Evolutionary conservation across 2,797 vertebrate genomes (phyloP).

Genomic region (Craterocephalus amniculus): DNA sequence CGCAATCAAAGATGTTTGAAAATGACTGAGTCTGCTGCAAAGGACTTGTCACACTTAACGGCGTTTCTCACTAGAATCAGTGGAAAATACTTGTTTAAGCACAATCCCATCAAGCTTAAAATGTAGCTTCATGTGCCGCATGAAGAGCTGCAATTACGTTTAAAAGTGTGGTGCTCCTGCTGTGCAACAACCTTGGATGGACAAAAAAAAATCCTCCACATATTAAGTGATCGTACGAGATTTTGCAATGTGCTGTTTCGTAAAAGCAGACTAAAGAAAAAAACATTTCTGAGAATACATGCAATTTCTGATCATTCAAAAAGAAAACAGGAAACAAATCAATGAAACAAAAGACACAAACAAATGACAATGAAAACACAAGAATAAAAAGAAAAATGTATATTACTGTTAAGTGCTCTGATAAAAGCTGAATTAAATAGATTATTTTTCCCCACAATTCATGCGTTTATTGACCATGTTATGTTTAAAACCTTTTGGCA

Average conservation of each 20-base stretch:
- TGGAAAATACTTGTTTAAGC: constrained; percentile 29
- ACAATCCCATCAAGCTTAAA: constrained; percentile 9
- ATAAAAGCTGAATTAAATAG: no score
- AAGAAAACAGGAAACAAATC: background rate
- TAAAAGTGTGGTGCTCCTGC: background rate
- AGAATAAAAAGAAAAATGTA: no score
- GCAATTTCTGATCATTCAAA: background rate
- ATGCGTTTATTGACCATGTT: background rate
- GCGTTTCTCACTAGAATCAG: constrained; percentile 21
- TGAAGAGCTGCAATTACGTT: background rate
- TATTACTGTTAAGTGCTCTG: no score
- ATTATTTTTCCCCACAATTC: background rate
- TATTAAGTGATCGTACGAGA: no score
- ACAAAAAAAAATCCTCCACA: no score
- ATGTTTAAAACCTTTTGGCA: no score
- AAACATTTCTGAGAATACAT: no score
- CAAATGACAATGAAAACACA: no score
- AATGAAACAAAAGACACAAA: no score
- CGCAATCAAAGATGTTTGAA: constrained; percentile 44
- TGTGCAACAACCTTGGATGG: background rate
- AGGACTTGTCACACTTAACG: background rate
- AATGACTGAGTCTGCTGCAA: constrained; percentile 22
- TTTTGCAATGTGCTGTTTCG: background rate
- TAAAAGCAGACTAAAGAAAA: background rate
- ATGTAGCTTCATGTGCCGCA: constrained; percentile 5